These are phyloP conservation scores for Salticus scenicus DNA, from an alignment of 2,888 invertebrate genomes.

Conservation along the genomic window DNA sequence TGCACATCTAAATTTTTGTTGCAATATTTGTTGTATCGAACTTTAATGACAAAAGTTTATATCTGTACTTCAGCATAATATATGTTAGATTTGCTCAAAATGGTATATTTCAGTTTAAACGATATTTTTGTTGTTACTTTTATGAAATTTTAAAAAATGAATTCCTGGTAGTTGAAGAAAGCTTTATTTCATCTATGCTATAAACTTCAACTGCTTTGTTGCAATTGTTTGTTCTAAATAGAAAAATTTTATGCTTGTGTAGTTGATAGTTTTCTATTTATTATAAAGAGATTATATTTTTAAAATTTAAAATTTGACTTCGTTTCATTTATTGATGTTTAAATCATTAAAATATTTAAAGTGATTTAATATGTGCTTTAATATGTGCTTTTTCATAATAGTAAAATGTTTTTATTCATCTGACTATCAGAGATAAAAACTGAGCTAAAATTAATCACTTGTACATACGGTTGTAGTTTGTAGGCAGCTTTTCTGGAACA, in stretches of 20 bases:
- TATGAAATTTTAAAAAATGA: not conserved
- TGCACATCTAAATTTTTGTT: no score
- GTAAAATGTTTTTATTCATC: not conserved
- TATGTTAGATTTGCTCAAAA: no score
- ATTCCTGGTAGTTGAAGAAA: constrained; percentile 1
- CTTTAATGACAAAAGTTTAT: no score
- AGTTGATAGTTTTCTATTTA: constrained; percentile 52
- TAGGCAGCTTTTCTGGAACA: constrained; percentile 43
- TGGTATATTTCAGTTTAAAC: no score
- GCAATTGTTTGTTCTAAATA: constrained; percentile 26
- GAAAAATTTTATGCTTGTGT: constrained; percentile 40
- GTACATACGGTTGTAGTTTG: constrained; percentile 49
- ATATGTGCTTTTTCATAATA: not conserved
- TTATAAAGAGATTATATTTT: constrained; percentile 47
- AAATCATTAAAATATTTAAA: not conserved
- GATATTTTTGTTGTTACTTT: not conserved
- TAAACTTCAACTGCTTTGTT: constrained; percentile 3
- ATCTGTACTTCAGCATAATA: no score
- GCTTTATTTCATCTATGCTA: not conserved
- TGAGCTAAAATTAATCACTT: not conserved
- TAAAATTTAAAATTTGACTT: not conserved
- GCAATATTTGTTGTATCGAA: no score
- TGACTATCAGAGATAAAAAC: not conserved
- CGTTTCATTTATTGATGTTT: not conserved
- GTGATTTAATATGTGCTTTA: not conserved